Conservation (phyloP, 2,113 vertebrate species). For the Condylura cristata region DNA sequence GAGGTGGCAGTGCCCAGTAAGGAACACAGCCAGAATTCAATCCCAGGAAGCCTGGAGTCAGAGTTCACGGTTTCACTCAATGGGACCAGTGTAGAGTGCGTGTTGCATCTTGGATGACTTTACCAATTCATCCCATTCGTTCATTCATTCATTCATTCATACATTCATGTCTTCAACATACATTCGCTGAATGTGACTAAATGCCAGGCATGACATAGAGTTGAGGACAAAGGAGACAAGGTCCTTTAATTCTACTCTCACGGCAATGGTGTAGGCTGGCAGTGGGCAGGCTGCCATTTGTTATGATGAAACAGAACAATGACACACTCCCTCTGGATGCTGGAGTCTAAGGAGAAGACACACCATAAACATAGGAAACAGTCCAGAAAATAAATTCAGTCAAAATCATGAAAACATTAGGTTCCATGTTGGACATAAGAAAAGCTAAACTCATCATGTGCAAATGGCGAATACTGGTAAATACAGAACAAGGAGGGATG, state of each 20-base stretch:
- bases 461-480: background rate
- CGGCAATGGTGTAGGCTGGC: background rate
- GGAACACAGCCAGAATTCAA: background rate
- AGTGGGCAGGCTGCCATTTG: background rate
- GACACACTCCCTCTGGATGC: background rate
- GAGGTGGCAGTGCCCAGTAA: background rate
- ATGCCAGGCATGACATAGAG: background rate
- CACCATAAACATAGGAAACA: background rate
- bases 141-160: background rate
- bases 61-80: background rate
- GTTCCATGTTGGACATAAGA: background rate
- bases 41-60: background rate
- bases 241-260: constrained; percentile 7
- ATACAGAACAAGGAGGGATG: background rate
- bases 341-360: background rate
- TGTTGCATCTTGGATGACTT: background rate
- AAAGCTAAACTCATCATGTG: background rate
- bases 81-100: background rate
- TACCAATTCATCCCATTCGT: background rate
- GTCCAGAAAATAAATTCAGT: background rate
- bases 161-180: background rate
- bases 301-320: background rate
- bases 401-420: background rate
- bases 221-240: constrained; percentile 24
- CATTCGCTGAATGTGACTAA: background rate